Evolutionary conservation across 2,797 vertebrate species (phyloP).

Genomic region (Poecile montanus): DNA sequence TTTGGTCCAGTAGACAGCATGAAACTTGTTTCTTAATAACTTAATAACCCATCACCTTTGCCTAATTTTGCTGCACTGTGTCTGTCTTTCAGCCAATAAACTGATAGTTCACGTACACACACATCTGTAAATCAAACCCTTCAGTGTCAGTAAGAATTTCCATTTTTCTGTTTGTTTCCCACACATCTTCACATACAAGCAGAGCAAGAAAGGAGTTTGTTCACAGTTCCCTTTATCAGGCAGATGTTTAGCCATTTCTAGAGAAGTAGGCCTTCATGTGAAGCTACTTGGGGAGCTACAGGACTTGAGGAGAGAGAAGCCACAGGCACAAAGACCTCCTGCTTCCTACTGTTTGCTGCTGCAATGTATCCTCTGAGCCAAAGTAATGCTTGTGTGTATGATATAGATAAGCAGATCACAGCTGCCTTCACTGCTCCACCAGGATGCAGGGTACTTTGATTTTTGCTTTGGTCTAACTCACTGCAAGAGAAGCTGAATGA

Average conservation of each 20-base stretch:
- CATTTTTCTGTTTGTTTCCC: too few relatives aligned
- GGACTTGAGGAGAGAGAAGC: not conserved
- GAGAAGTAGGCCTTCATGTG: not conserved
- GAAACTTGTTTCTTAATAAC: too few relatives aligned
- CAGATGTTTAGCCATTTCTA: not conserved
- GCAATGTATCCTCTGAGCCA: accelerated
- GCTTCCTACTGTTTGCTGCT: not conserved
- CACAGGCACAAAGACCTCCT: accelerated
- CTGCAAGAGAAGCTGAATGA: accelerated
- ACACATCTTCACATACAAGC: too few relatives aligned
- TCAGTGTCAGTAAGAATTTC: too few relatives aligned
- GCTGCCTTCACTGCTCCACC: not conserved
- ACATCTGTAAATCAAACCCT: too few relatives aligned
- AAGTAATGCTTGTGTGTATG: not conserved
- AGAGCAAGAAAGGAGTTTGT: not conserved
- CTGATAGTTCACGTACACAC: too few relatives aligned
- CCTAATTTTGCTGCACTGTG: too few relatives aligned
- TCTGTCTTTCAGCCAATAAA: too few relatives aligned
- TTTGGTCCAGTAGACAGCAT: too few relatives aligned
- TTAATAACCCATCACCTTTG: too few relatives aligned
- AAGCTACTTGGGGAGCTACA: not conserved
- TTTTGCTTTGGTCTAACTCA: not conserved
- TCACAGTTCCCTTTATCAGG: not conserved
- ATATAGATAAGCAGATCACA: not conserved
- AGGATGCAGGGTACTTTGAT: not conserved